Conservation (phyloP, 2,888 invertebrate species). For the Ophion obscuratus region DNA sequence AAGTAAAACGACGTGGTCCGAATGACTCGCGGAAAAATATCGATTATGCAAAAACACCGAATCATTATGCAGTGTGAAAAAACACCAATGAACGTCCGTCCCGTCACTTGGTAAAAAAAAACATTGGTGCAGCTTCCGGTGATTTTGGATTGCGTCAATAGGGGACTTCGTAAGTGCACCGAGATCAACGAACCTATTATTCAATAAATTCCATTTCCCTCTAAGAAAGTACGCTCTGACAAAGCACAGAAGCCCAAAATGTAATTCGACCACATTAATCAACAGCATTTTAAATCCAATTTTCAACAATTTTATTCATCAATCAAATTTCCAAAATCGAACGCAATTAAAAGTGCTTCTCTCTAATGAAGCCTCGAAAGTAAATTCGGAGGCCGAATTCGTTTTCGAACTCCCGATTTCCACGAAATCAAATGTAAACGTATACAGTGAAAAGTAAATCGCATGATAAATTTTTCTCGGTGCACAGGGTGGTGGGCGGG, state of each 20-base stretch:
- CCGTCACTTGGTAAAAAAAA: constrained; percentile 5
- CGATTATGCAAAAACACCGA: constrained; percentile 31
- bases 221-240: too few species aligned
- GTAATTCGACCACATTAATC: background rate
- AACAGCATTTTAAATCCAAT: too few species aligned
- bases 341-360: too few species aligned
- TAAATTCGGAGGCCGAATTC: too few species aligned
- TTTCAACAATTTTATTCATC: too few species aligned
- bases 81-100: background rate
- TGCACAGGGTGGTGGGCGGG: constrained; percentile 25
- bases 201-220: background rate
- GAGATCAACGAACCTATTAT: background rate
- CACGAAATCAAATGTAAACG: background rate
- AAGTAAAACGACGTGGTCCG: background rate
- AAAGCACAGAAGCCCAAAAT: background rate
- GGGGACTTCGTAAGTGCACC: background rate
- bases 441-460: constrained; percentile 11
- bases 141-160: background rate
- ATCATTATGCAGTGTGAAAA: background rate
- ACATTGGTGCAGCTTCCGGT: background rate
- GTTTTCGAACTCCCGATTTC: background rate
- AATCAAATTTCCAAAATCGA: too few species aligned
- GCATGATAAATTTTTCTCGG: constrained; percentile 6
- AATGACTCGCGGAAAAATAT: constrained; percentile 30
- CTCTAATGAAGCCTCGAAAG: too few species aligned